Evolutionary conservation across 2,888 invertebrate genomes (phyloP).

Genomic region (Iphiclides podalirius): DNA sequence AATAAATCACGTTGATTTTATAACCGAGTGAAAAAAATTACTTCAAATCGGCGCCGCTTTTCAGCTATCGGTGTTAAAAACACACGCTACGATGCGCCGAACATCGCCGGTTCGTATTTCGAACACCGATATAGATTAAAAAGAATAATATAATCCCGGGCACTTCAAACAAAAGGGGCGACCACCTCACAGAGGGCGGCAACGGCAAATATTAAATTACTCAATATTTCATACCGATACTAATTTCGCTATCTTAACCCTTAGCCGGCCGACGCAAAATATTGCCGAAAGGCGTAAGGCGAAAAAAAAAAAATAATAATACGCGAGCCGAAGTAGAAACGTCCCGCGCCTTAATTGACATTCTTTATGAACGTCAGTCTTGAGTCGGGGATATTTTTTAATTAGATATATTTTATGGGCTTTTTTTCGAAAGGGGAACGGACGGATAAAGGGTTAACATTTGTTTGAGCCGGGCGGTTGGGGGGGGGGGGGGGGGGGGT

Average conservation of each 20-base stretch:
- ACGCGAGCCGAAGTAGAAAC: slow-evolving; percentile 58
- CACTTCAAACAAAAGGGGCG: slow-evolving; percentile 38
- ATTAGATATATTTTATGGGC: slow-evolving; percentile 81
- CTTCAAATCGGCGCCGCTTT: too few species aligned
- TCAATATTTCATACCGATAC: slow-evolving; percentile 80
- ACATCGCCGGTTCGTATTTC: slow-evolving; percentile 26
- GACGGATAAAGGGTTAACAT: slow-evolving; percentile 77
- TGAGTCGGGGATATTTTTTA: slow-evolving; percentile 80
- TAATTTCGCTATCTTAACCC: slow-evolving; percentile 80
- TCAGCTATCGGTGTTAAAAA: not conserved
- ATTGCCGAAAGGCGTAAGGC: slow-evolving; percentile 37
- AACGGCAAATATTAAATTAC: slow-evolving; percentile 74
- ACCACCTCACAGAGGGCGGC: slow-evolving; percentile 39
- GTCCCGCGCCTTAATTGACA: slow-evolving; percentile 76
- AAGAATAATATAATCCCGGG: slow-evolving; percentile 34
- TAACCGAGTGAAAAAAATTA: too few species aligned
- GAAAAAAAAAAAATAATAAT: slow-evolving; percentile 34
- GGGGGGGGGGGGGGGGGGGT: slow-evolving; percentile 69
- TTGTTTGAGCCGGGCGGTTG: slow-evolving; percentile 68
- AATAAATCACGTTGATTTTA: too few species aligned
- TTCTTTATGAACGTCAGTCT: slow-evolving; percentile 81
- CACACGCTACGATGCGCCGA: not conserved
- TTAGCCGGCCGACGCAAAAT: slow-evolving; percentile 69
- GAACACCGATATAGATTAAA: slow-evolving; percentile 45
- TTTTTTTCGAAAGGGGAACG: slow-evolving; percentile 74